phyloP scores from a whole-genome alignment of 2,797 vertebrate species.

The Caiman crocodilus region DNA sequence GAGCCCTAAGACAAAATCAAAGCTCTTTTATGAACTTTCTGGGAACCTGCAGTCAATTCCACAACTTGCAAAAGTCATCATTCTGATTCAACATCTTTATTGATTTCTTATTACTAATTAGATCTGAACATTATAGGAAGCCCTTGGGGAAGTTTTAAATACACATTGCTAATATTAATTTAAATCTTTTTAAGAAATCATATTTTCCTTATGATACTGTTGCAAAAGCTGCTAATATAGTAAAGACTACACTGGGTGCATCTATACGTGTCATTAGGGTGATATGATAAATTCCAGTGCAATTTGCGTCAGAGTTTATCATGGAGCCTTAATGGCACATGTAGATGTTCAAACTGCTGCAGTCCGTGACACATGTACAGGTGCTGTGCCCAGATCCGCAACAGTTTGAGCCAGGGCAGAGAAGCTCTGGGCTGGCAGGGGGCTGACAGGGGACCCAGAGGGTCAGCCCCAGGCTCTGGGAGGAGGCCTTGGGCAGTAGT shows the following conservation, averaged over 20 bases:
- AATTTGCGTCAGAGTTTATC: too few relatives aligned
- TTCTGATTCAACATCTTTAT: neutral
- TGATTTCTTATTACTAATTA: neutral
- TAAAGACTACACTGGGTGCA: neutral
- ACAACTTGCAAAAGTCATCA: neutral
- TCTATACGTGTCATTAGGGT: too few relatives aligned
- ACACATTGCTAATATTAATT: neutral
- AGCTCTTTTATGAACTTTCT: neutral
- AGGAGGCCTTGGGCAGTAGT: too few relatives aligned
- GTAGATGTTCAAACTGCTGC: too few relatives aligned
- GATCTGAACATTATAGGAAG: neutral
- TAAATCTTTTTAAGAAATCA: neutral
- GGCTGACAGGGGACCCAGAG: too few relatives aligned
- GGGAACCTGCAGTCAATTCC: neutral
- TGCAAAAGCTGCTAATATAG: neutral
- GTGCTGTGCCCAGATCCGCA: too few relatives aligned
- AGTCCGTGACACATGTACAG: too few relatives aligned
- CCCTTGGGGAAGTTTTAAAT: neutral
- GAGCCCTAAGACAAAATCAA: neutral
- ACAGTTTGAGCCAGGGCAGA: too few relatives aligned
- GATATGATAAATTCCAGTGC: too few relatives aligned
- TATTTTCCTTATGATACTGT: fast-evolving
- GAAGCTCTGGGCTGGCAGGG: too few relatives aligned
- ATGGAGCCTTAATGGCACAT: too few relatives aligned
- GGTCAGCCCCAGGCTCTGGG: too few relatives aligned